These are phyloP conservation scores for Pachycephus smyrnensis DNA, from an alignment of 2,888 invertebrate species.

Conservation along the genomic window DNA sequence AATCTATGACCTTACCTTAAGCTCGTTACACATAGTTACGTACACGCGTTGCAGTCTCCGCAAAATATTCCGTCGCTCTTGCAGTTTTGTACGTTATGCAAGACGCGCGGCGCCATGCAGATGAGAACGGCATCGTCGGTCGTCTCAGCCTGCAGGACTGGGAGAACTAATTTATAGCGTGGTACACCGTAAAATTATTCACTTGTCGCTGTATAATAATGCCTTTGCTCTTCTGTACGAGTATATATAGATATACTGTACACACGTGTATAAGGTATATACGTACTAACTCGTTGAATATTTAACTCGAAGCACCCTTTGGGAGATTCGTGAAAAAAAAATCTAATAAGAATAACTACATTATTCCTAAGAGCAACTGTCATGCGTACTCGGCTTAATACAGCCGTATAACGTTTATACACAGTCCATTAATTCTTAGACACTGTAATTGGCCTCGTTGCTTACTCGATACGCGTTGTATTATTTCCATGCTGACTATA, in stretches of 20 bases:
- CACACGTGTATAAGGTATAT: background rate
- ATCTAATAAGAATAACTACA: background rate
- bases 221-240: constrained; percentile 4
- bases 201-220: constrained; percentile 43
- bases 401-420: background rate
- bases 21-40: background rate
- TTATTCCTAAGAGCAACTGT: background rate
- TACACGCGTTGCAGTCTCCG: background rate
- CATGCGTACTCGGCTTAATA: background rate
- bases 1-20: background rate
- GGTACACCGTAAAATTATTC: constrained; percentile 45
- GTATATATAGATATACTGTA: background rate
- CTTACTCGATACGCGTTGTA: background rate
- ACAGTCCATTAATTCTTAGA: background rate
- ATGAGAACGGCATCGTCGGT: constrained; percentile 31
- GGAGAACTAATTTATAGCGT: constrained; percentile 46
- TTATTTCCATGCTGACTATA: background rate
- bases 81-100: background rate
- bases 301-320: background rate
- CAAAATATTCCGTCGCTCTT: background rate
- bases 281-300: background rate
- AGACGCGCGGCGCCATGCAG: constrained; percentile 37
- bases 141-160: background rate
- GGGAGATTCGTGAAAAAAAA: background rate
- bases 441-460: background rate